Evolutionary conservation across 2,797 vertebrate species (phyloP).

Genomic region (Cynopterus sphinx): DNA sequence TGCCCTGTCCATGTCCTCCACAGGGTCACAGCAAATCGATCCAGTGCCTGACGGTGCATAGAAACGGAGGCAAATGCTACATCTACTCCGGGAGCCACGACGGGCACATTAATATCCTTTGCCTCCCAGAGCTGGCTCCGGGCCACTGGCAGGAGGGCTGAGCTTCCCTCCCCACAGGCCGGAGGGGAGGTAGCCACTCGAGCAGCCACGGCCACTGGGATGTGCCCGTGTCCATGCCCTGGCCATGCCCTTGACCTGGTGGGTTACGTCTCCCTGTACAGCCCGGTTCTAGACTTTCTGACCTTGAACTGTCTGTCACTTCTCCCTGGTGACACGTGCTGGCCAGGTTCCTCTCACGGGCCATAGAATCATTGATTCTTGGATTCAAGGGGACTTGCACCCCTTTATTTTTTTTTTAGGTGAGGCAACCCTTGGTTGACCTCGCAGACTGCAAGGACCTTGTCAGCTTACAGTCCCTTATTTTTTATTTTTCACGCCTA

Average conservation of each 20-base stretch:
- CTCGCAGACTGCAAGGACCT: no score
- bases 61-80: constrained; percentile 86
- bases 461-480: no score
- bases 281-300: not conserved
- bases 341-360: rapidly evolving
- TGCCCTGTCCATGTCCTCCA: not conserved
- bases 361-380: rapidly evolving
- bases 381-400: not conserved
- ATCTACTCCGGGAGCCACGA: constrained; percentile 98
- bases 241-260: not conserved
- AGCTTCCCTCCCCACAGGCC: not conserved
- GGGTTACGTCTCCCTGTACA: not conserved
- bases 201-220: not conserved
- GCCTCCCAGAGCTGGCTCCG: not conserved
- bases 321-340: rapidly evolving
- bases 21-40: constrained; percentile 98
- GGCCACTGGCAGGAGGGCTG: not conserved
- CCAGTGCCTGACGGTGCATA: constrained; percentile 95
- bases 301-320: not conserved
- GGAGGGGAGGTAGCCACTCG: not conserved
- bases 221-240: rapidly evolving
- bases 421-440: no score
- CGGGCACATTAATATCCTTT: constrained; percentile 99
- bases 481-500: no score
- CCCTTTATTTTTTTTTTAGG: no score